phyloP scores from a whole-genome alignment of 2,113 vertebrate genomes.

The Callionymus lyra region DNA sequence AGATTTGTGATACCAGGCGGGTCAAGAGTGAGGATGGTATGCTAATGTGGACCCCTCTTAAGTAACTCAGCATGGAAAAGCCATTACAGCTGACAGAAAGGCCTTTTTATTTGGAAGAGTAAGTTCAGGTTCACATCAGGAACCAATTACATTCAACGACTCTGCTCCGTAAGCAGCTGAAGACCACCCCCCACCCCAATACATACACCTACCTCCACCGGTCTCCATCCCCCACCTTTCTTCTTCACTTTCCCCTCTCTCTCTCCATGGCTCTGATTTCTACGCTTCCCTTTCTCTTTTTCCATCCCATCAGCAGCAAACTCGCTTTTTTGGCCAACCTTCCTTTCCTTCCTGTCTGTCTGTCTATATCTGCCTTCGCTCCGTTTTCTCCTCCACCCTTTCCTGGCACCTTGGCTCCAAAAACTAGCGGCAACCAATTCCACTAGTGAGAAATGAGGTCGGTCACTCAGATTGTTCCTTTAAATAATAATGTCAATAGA shows the following conservation, averaged over 20 bases:
- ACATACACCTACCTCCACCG: slow-evolving; percentile 2
- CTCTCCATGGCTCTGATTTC: slow-evolving; percentile 6
- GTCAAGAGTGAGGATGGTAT: slow-evolving; percentile 29
- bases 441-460: too few relatives aligned
- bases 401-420: slow-evolving; percentile 25
- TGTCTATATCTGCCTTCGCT: slow-evolving; percentile 36
- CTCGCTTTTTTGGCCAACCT: slow-evolving; percentile 26
- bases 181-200: slow-evolving; percentile 3
- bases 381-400: slow-evolving; percentile 41
- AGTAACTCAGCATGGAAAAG: slow-evolving; percentile 52
- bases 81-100: slow-evolving; percentile 60
- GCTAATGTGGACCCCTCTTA: slow-evolving; percentile 29
- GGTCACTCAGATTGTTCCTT: too few relatives aligned
- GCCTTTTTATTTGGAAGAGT: slow-evolving; percentile 59
- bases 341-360: slow-evolving; percentile 55
- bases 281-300: slow-evolving; percentile 11
- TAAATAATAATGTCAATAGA: too few relatives aligned
- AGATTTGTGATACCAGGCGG: slow-evolving; percentile 13
- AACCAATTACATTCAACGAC: slow-evolving; percentile 62
- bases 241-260: not conserved
- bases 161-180: slow-evolving; percentile 27
- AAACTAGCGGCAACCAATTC: slow-evolving; percentile 4
- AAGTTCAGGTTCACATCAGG: slow-evolving; percentile 66
- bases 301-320: slow-evolving; percentile 13
- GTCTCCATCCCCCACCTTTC: slow-evolving; percentile 22